Conservation (phyloP, 2,797 vertebrate genomes). For the Danio albolineatus region DNA sequence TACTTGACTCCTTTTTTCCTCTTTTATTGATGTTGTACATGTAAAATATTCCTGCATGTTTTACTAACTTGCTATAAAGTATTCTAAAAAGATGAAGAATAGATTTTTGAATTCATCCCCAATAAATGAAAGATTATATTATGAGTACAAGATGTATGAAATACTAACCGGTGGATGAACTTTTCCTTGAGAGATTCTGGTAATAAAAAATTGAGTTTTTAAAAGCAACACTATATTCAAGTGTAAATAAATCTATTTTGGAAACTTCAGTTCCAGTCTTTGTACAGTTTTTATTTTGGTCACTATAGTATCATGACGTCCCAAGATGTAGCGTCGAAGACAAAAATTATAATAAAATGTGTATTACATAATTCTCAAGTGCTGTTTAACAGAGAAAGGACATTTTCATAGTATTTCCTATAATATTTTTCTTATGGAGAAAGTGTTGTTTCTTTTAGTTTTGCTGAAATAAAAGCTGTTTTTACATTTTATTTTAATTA, state of each 20-base stretch:
- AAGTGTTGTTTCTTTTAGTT: too few species aligned
- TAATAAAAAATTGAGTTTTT: constrained; percentile 61
- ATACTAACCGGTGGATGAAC: constrained; percentile 68
- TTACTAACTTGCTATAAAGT: constrained; percentile 70
- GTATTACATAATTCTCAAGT: too few species aligned
- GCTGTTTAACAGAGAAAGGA: too few species aligned
- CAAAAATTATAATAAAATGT: too few species aligned
- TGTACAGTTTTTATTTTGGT: constrained; percentile 24
- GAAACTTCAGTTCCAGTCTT: constrained; percentile 27
- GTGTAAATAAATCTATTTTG: constrained; percentile 82
- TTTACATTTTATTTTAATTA: too few species aligned
- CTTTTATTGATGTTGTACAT: constrained; percentile 72
- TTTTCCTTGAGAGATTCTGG: constrained; percentile 67
- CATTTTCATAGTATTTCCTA: too few species aligned
- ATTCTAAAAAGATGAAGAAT: constrained; percentile 68
- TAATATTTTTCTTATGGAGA: too few species aligned
- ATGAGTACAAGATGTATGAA: constrained; percentile 65
- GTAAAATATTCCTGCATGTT: constrained; percentile 77
- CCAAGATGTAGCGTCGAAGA: background rate
- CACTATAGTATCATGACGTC: background rate
- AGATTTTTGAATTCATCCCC: constrained; percentile 60
- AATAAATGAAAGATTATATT: constrained; percentile 55
- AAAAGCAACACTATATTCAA: constrained; percentile 70
- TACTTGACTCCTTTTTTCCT: constrained; percentile 69
- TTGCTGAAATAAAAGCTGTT: too few species aligned